A percentile compares a stretch with the other conserved stretches of the same genome.
Conservation (phyloP, 2,113 vertebrate species). For the Chloebia gouldiae region DNA sequence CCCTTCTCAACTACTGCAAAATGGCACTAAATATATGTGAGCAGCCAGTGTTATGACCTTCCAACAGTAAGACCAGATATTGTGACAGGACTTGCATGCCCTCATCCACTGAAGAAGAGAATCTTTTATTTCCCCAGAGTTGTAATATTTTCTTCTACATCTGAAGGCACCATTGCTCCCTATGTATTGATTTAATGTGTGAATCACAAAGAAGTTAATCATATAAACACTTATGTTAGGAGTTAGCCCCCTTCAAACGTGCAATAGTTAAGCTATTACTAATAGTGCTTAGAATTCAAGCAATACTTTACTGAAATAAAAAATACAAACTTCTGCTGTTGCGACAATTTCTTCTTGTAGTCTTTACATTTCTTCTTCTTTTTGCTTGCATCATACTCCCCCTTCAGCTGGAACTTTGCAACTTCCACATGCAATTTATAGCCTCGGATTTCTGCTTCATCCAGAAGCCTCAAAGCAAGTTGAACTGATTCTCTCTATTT, state of each 20-base stretch:
- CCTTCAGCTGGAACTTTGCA: conserved; percentile 92
- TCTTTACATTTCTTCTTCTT: conserved; percentile 97
- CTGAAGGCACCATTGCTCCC: not conserved
- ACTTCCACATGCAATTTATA: conserved; percentile 91
- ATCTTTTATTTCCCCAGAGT: not conserved
- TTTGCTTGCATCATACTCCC: conserved; percentile 91
- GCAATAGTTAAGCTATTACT: not conserved
- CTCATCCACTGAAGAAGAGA: not conserved
- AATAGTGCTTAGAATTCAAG: not conserved
- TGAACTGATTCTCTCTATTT: conserved; percentile 90
- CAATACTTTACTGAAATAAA: conserved; percentile 18
- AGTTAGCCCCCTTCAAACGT: not conserved
- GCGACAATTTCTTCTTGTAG: conserved; percentile 89
- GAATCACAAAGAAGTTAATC: not conserved
- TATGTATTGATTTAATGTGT: not conserved
- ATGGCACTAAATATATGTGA: not conserved
- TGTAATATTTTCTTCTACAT: not conserved
- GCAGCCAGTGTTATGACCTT: not conserved
- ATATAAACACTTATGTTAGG: not conserved
- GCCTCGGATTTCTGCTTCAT: conserved; percentile 91
- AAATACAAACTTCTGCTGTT: conserved; percentile 88
- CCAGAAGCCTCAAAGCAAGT: conserved; percentile 87
- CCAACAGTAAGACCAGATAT: not conserved
- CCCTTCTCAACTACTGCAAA: not conserved
- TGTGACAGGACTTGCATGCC: not conserved